Evolutionary conservation across 2,888 invertebrate species (phyloP), one percentile per base, ranked within the genome.

Genomic region (Eilema caniola): DNA sequence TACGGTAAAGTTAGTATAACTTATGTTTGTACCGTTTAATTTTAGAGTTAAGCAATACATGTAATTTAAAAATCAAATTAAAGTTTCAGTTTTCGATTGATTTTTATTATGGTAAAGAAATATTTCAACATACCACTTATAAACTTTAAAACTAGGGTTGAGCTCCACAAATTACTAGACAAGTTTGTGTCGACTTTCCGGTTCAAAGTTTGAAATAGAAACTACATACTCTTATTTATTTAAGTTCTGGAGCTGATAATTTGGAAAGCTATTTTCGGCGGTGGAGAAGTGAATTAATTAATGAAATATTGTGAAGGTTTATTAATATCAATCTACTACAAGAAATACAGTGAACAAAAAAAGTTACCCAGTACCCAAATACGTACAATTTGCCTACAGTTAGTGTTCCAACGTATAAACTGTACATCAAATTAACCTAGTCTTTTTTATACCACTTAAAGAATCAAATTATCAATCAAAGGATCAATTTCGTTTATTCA

Each of bases 211-310:
- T 31, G 53, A 37, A 61, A 70, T 64, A 66, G 28, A 69, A 70
- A 67, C 67, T 67, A 70, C 57, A 24, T 71, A n/a, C 62, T 57
- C 37, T 66, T 31, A 28, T 69, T 61, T 67, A 69, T 71, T 63
- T 61, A 28, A 62, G 28, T 57, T 60, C 25, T 8, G 14, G 12
- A 11, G 20, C 23, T 56, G 62, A 20, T 60, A 31, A 62, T 4
- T 53, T 53, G 24, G 31, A 57, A 57, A 12, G 5, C 33, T 23
- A 68, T 57, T 63, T 37, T 59, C 23, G 62, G 14, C 7, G 33
- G 10, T 63, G 37, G 25, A 28, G 24, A 5, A 57, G 33, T 25
- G 23, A 25, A 20, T 10, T n/a, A 8, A 53, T 53, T 53, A 53
- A 53, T 16, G 10, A 53, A 53, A n/a, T 53, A 20, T 53, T 53